Conservation (phyloP, 2,888 invertebrate species). For the Ectropis crepuscularia region DNA sequence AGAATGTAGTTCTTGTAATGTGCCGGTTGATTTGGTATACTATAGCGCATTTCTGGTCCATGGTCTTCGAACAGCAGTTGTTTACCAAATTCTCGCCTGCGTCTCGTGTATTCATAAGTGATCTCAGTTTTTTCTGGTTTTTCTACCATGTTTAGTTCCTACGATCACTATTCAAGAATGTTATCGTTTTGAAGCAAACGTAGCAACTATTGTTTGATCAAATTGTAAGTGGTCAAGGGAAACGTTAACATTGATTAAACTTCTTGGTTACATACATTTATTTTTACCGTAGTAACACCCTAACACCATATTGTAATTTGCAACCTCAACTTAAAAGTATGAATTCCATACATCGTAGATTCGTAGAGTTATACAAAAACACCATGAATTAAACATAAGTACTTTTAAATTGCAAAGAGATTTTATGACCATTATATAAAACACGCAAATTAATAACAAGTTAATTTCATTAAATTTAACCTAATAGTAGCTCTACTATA, state of each 20-base stretch:
- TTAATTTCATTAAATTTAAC: too few species aligned
- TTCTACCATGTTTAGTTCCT: slow-evolving; percentile 55
- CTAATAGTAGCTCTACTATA: too few species aligned
- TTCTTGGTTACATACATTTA: slow-evolving; percentile 5
- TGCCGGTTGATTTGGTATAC: slow-evolving; percentile 86
- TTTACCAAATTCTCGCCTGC: slow-evolving; percentile 88
- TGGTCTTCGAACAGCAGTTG: slow-evolving; percentile 89
- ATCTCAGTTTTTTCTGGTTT: slow-evolving; percentile 71
- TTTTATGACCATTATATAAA: too few species aligned
- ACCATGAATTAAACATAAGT: too few species aligned
- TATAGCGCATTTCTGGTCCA: slow-evolving; percentile 86
- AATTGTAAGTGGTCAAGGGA: slow-evolving; percentile 10
- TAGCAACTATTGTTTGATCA: slow-evolving; percentile 18
- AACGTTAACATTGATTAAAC: slow-evolving; percentile 18
- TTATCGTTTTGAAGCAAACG: neutral
- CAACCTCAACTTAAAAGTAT: too few species aligned
- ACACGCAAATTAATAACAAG: too few species aligned
- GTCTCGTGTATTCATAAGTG: slow-evolving; percentile 86
- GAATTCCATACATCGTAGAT: too few species aligned
- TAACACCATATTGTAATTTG: too few species aligned
- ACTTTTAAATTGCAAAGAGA: too few species aligned
- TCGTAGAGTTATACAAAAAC: too few species aligned
- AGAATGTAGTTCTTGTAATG: slow-evolving; percentile 81
- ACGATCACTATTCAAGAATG: neutral
- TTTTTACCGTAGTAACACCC: neutral